Conservation (phyloP, 2,113 vertebrate species). For the Ellobius talpinus region DNA sequence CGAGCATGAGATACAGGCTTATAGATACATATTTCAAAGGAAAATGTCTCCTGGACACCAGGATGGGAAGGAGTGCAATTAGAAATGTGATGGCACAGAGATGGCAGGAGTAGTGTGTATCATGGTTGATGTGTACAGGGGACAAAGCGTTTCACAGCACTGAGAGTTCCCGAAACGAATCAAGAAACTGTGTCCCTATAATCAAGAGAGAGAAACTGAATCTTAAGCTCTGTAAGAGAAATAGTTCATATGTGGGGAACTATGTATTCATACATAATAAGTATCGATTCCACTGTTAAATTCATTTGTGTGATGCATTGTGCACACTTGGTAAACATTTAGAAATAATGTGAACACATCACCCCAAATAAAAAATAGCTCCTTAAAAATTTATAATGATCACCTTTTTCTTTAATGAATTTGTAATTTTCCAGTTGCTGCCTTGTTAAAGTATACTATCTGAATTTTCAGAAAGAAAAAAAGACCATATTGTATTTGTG, state of each 20-base stretch:
- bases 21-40: neutral
- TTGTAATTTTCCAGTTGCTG: neutral
- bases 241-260: neutral
- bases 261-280: neutral
- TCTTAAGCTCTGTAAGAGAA: neutral
- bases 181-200: neutral
- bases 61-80: neutral
- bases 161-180: neutral
- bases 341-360: neutral
- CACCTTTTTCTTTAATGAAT: slow-evolving; percentile 14
- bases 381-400: neutral
- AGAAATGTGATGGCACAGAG: neutral
- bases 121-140: neutral
- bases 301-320: neutral
- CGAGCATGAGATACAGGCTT: neutral
- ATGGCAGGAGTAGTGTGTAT: neutral
- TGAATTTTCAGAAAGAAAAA: neutral
- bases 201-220: neutral
- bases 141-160: neutral
- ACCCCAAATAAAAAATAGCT: neutral
- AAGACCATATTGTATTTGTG: neutral
- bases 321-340: neutral
- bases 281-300: neutral
- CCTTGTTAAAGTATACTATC: neutral
- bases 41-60: neutral